phyloP scores from a whole-genome alignment of 2,888 invertebrate species.

The Linnaemya vulpina region DNA sequence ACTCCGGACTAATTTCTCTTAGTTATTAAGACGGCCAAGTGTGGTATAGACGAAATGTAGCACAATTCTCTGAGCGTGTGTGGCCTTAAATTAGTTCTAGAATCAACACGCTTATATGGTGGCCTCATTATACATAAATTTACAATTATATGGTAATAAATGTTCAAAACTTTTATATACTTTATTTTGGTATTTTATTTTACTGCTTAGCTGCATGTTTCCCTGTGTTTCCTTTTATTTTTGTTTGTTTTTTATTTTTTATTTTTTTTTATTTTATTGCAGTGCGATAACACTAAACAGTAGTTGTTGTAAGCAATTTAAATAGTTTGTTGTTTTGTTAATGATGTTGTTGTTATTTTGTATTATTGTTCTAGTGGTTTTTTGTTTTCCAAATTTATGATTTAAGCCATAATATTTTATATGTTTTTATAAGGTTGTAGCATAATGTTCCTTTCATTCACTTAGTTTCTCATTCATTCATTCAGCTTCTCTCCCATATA shows the following conservation, averaged over 20 bases:
- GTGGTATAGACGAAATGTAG: too few relatives aligned
- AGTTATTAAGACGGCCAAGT: too few relatives aligned
- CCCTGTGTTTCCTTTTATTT: neutral
- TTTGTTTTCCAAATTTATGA: constrained; percentile 55
- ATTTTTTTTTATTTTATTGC: constrained; percentile 32
- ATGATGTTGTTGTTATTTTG: neutral
- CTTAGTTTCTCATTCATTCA: constrained; percentile 21
- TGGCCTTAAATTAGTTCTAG: constrained; percentile 1
- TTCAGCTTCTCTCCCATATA: neutral
- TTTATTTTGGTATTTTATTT: constrained; percentile 13
- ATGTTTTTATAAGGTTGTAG: constrained; percentile 44
- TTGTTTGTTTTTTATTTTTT: neutral
- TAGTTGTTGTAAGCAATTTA: constrained; percentile 54
- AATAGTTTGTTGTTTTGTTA: constrained; percentile 36
- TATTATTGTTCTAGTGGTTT: constrained; percentile 27
- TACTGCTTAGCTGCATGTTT: neutral
- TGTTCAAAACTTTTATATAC: constrained; percentile 22
- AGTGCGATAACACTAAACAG: constrained; percentile 41
- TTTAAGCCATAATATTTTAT: constrained; percentile 61
- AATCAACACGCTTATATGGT: neutral
- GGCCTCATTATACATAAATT: constrained; percentile 18
- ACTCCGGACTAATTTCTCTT: too few relatives aligned
- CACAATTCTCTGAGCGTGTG: neutral
- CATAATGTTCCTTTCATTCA: constrained; percentile 3
- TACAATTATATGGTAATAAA: constrained; percentile 37